Conservation (phyloP, 1,140 invertebrate species). For the Saccostrea cuccullata region DNA sequence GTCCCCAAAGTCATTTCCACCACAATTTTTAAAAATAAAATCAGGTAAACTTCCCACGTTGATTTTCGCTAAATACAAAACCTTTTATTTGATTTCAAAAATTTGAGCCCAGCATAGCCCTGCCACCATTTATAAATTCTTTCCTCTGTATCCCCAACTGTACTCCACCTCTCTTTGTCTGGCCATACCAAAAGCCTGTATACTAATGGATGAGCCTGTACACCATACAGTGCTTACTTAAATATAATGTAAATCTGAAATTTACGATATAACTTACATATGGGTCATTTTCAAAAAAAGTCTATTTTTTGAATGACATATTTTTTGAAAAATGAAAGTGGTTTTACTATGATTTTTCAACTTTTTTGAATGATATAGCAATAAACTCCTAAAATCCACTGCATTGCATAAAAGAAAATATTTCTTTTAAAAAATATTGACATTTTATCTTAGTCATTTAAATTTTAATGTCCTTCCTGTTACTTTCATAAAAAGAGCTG, state of each 20-base stretch:
- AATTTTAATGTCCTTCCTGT: too few species aligned
- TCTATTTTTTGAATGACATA: too few species aligned
- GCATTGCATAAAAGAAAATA: too few species aligned
- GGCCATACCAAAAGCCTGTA: background rate
- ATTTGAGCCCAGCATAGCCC: slow-evolving; percentile 3
- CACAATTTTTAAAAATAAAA: slow-evolving; percentile 17
- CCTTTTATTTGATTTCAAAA: background rate
- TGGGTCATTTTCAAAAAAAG: too few species aligned
- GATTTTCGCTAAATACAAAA: background rate
- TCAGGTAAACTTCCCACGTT: background rate
- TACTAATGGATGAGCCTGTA: background rate
- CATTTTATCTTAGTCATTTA: too few species aligned
- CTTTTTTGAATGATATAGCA: too few species aligned
- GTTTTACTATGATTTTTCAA: too few species aligned
- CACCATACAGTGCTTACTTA: background rate
- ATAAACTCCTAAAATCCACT: too few species aligned
- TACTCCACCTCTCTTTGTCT: background rate
- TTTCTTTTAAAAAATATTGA: too few species aligned
- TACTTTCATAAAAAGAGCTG: too few species aligned
- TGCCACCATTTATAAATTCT: slow-evolving; percentile 19
- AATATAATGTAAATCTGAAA: too few species aligned
- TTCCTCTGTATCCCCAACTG: background rate
- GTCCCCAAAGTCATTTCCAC: slow-evolving; percentile 26
- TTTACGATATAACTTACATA: background rate
- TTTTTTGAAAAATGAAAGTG: too few species aligned